A percentile compares a stretch with the other conserved stretches of the same genome.
These are phyloP conservation scores for Recurvirostra avosetta DNA, from an alignment of 2,113 vertebrate species.

Conservation along the genomic window DNA sequence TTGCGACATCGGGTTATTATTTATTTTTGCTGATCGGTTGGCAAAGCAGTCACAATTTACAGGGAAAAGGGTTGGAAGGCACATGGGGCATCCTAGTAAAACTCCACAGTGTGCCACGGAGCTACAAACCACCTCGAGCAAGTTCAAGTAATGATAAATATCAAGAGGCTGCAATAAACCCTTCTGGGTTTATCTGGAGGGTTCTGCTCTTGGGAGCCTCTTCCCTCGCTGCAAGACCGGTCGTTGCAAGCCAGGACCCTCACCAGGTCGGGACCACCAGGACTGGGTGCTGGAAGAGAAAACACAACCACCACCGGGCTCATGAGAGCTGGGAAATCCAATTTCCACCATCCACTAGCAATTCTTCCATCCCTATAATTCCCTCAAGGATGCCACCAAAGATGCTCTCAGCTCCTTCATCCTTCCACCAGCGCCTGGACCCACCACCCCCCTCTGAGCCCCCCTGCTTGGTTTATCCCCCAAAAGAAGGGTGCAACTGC, in stretches of 20 bases:
- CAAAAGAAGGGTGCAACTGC: not conserved
- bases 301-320: not conserved
- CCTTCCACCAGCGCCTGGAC: not conserved
- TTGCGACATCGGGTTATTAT: fast-evolving
- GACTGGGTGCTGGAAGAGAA: not conserved
- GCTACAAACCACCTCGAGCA: not conserved
- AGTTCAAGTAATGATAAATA: not conserved
- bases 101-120: not conserved
- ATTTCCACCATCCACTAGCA: not conserved
- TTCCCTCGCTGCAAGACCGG: not conserved
- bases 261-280: not conserved
- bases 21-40: fast-evolving
- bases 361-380: not conserved
- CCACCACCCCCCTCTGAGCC: no score
- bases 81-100: not conserved
- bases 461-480: not conserved
- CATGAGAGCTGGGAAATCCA: not conserved
- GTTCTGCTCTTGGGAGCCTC: not conserved
- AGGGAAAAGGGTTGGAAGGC: not conserved
- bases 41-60: not conserved
- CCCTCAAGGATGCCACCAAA: not conserved
- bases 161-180: not conserved
- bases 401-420: not conserved
- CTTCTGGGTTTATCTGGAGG: not conserved
- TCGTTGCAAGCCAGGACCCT: not conserved